A percentile compares a stretch with the other conserved stretches of the same genome.
Evolutionary conservation across 1,140 invertebrate species (phyloP).

Genomic region (Mizuhopecten yessoensis): DNA sequence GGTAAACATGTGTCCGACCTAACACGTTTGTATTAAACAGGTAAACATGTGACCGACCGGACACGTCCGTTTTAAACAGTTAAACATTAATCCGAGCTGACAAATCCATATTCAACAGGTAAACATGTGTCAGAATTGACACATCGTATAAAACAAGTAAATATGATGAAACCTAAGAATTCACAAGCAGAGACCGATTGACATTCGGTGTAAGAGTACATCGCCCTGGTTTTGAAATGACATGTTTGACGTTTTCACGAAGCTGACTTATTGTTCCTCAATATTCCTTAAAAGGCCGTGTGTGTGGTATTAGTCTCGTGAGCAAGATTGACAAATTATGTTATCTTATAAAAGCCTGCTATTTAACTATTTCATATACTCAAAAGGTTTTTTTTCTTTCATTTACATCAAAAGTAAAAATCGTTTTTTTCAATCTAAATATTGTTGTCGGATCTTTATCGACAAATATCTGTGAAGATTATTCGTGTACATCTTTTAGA

Average conservation of each 20-base stretch:
- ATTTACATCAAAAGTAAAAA: not conserved
- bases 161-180: too few species aligned
- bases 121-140: too few species aligned
- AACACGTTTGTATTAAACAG: too few species aligned
- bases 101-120: too few species aligned
- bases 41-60: too few species aligned
- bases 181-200: too few species aligned
- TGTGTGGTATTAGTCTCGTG: not conserved
- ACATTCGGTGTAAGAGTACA: not conserved
- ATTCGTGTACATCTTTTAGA: not conserved
- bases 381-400: not conserved
- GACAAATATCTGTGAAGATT: not conserved
- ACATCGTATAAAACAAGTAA: too few species aligned
- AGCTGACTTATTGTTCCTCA: not conserved
- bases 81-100: too few species aligned
- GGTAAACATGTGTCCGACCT: too few species aligned
- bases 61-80: too few species aligned
- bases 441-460: not conserved
- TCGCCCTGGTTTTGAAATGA: not conserved
- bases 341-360: not conserved
- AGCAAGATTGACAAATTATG: not conserved
- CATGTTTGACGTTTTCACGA: not conserved
- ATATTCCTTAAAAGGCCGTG: not conserved
- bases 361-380: not conserved
- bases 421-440: conserved; percentile 4